These are phyloP conservation scores for Barypeithes pellucidus DNA, from an alignment of 2,888 invertebrate species.

Conservation along the genomic window DNA sequence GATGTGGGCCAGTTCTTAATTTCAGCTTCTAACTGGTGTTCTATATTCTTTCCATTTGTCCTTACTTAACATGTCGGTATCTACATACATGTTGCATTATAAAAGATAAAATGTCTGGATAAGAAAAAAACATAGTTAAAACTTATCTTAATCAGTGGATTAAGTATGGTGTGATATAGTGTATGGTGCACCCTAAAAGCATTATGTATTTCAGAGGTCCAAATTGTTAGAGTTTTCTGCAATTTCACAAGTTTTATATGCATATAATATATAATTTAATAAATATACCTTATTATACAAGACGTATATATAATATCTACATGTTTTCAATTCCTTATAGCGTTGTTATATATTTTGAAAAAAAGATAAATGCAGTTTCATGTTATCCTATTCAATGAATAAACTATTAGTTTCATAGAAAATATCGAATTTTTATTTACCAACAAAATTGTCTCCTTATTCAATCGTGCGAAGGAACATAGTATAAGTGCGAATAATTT, in stretches of 20 bases:
- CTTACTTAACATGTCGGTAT: too few relatives aligned
- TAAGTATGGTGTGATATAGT: slow-evolving; percentile 71
- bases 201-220: slow-evolving; percentile 69
- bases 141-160: slow-evolving; percentile 61
- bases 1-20: too few relatives aligned
- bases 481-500: too few relatives aligned
- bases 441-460: neutral
- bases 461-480: too few relatives aligned
- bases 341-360: slow-evolving; percentile 69
- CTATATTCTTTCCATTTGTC: too few relatives aligned
- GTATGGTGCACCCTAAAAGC: slow-evolving; percentile 69
- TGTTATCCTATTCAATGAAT: slow-evolving; percentile 71
- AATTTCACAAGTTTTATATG: slow-evolving; percentile 72
- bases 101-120: slow-evolving; percentile 37
- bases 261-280: slow-evolving; percentile 68
- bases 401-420: slow-evolving; percentile 71
- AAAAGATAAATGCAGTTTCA: slow-evolving; percentile 66
- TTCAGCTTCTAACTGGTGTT: too few relatives aligned
- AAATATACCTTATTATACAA: slow-evolving; percentile 68
- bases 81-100: neutral
- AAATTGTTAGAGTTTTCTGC: slow-evolving; percentile 72
- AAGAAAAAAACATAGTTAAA: slow-evolving; percentile 37
- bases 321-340: slow-evolving; percentile 69
- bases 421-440: slow-evolving; percentile 39
- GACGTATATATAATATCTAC: slow-evolving; percentile 64